Percentiles rank a stretch among this genome's conserved stretches.
These are phyloP conservation scores for Bombyx mandarina DNA, from an alignment of 1,140 invertebrate species.

Conservation along the genomic window DNA sequence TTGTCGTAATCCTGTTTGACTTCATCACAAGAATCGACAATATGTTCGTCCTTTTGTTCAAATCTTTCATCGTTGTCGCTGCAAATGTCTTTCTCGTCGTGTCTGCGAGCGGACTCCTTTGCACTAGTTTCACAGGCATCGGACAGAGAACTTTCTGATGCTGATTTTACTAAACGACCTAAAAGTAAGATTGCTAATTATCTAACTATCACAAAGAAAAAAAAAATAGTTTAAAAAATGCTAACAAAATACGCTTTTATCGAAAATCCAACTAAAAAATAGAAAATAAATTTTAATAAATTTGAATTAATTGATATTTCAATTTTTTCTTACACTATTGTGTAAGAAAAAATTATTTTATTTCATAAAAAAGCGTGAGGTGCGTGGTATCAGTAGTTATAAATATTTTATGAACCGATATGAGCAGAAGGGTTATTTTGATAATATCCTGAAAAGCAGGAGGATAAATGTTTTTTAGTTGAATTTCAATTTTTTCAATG, in stretches of 20 bases:
- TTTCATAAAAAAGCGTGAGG: too few species aligned
- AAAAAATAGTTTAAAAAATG: too few species aligned
- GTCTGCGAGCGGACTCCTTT: conserved; percentile 78
- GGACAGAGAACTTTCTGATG: conserved; percentile 88
- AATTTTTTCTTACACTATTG: neutral
- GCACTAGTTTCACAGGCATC: conserved; percentile 78
- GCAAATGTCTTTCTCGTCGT: conserved; percentile 80
- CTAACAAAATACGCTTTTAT: too few species aligned
- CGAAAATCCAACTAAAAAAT: too few species aligned
- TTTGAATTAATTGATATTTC: neutral
- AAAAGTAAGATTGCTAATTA: neutral
- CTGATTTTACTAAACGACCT: conserved; percentile 79
- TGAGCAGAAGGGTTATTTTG: too few species aligned
- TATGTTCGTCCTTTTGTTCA: conserved; percentile 19
- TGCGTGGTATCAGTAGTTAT: too few species aligned
- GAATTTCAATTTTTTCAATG: too few species aligned
- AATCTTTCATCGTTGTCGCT: conserved; percentile 72
- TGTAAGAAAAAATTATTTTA: too few species aligned
- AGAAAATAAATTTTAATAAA: neutral
- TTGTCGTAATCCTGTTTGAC: conserved; percentile 43
- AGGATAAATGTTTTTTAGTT: too few species aligned
- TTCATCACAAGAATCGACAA: conserved; percentile 46
- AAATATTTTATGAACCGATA: too few species aligned
- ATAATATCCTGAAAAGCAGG: too few species aligned
- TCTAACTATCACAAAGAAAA: neutral